phyloP scores from a whole-genome alignment of 2,113 vertebrate genomes.

The Callithrix jacchus region DNA sequence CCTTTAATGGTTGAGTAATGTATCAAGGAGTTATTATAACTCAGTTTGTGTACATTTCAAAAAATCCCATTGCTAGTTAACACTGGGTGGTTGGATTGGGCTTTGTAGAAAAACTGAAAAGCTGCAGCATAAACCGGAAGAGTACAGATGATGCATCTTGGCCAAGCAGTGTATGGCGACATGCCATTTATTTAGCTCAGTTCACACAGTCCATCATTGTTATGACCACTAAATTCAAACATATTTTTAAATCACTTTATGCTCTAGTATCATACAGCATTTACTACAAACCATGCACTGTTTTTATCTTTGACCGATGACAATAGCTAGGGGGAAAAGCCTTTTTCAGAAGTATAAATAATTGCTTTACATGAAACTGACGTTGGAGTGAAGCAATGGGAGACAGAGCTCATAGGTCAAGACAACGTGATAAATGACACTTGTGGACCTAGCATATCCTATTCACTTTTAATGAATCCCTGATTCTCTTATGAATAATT shows the following conservation, averaged over 20 bases:
- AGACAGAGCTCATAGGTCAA: conserved; percentile 5
- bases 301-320: neutral
- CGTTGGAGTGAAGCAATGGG: neutral
- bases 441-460: neutral
- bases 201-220: conserved; percentile 22
- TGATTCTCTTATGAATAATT: neutral
- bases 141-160: neutral
- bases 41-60: neutral
- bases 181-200: neutral
- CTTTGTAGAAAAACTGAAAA: neutral
- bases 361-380: conserved; percentile 41
- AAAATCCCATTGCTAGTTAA: neutral
- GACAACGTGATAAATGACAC: neutral
- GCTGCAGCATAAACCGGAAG: neutral
- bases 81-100: neutral
- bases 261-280: neutral
- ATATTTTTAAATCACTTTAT: conserved; percentile 47
- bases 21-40: neutral
- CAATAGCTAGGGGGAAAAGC: neutral
- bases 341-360: neutral
- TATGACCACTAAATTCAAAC: neutral
- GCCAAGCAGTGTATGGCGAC: neutral
- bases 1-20: neutral
- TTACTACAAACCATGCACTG: neutral
- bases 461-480: neutral